phyloP scores from a whole-genome alignment of 1,140 invertebrate species.

The Muscidifurax raptorellus region DNA sequence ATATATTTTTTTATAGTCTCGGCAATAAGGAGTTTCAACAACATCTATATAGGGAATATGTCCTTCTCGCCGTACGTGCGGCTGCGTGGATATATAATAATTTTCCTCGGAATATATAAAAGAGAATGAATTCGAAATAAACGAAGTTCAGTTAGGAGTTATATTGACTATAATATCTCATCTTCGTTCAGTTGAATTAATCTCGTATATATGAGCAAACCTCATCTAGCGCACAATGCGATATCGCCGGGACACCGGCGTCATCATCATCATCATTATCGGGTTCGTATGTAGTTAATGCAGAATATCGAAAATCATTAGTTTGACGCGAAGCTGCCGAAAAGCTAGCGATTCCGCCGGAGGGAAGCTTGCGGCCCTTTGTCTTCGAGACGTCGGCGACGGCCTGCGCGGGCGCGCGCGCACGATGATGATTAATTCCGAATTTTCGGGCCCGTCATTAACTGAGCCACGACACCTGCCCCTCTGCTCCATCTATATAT shows the following conservation, averaged over 20 bases:
- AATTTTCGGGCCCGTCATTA: conserved; percentile 57
- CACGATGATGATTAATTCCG: conserved; percentile 59
- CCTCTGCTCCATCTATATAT: conserved; percentile 25
- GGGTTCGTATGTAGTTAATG: no score
- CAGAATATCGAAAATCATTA: conserved; percentile 4
- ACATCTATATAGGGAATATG: no score
- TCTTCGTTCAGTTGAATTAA: background rate
- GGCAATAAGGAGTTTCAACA: no score
- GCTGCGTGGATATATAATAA: background rate
- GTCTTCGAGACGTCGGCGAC: background rate
- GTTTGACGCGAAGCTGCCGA: background rate
- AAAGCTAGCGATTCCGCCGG: background rate
- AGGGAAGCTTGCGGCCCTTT: background rate
- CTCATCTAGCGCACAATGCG: background rate
- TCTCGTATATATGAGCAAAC: background rate
- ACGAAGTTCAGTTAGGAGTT: background rate
- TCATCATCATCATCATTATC: background rate
- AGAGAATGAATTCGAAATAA: background rate
- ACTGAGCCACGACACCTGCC: conserved; percentile 61
- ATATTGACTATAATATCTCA: background rate
- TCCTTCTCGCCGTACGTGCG: no score
- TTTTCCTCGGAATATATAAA: no score
- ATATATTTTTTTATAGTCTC: background rate
- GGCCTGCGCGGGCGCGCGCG: no score
- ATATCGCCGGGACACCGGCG: background rate